A percentile compares a stretch with the other conserved stretches of the same genome.
Conservation (phyloP, 2,888 invertebrate genomes). For the Catocala sponsa region DNA sequence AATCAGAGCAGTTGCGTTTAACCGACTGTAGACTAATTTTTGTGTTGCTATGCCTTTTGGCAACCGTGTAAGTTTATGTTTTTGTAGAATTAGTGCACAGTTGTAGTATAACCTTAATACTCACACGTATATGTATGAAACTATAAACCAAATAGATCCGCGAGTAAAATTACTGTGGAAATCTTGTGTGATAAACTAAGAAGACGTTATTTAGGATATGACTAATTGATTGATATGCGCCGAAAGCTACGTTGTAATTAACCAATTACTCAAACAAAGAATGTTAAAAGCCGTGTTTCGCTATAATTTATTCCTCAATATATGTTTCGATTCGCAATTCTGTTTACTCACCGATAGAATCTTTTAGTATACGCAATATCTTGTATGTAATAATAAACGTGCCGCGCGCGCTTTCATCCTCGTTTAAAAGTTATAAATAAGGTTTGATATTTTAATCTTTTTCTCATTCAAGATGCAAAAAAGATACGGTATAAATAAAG, state of each 20-base stretch:
- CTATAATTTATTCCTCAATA: background rate
- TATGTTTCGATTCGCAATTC: background rate
- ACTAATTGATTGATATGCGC: too few relatives aligned
- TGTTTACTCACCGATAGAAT: constrained; percentile 20
- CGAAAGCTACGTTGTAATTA: background rate
- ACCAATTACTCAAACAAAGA: background rate
- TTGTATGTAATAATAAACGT: constrained; percentile 31
- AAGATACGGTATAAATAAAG: constrained; percentile 10
- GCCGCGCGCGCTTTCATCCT: constrained; percentile 25
- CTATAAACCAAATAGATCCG: too few relatives aligned
- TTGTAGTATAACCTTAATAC: too few relatives aligned
- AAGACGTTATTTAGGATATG: too few relatives aligned
- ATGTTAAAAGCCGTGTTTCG: background rate
- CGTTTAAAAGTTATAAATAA: constrained; percentile 29
- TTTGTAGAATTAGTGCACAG: too few relatives aligned
- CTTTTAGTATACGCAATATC: constrained; percentile 20
- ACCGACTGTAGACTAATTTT: too few relatives aligned
- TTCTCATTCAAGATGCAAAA: constrained; percentile 21
- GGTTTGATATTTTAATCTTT: constrained; percentile 27
- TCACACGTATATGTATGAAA: too few relatives aligned
- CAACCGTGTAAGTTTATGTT: too few relatives aligned
- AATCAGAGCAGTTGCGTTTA: too few relatives aligned
- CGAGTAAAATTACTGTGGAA: too few relatives aligned
- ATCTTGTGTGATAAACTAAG: too few relatives aligned
- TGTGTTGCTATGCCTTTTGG: too few relatives aligned